These are phyloP conservation scores for Diabrotica balteata DNA, from an alignment of 2,888 invertebrate species.

Conservation along the genomic window DNA sequence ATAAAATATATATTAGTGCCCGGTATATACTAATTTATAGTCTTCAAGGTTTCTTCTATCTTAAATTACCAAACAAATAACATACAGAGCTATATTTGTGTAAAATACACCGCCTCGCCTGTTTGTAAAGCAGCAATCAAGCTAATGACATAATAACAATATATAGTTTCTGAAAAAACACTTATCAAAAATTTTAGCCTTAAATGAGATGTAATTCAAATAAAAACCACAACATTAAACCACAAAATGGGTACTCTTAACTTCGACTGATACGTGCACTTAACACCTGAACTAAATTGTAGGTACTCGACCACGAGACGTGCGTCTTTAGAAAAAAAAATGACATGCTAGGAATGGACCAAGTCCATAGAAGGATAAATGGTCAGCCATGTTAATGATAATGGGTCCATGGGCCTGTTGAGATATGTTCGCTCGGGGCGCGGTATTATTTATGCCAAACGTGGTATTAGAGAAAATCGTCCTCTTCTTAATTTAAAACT, in stretches of 20 bases:
- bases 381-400: slow-evolving; percentile 43
- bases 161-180: background rate
- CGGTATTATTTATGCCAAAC: slow-evolving; percentile 38
- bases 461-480: slow-evolving; percentile 39
- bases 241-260: slow-evolving; percentile 7
- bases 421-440: slow-evolving; percentile 44
- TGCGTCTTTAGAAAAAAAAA: slow-evolving; percentile 17
- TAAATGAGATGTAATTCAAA: background rate
- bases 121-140: too few relatives aligned
- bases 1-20: too few relatives aligned
- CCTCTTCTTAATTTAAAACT: slow-evolving; percentile 37
- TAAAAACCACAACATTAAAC: slow-evolving; percentile 5
- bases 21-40: too few relatives aligned
- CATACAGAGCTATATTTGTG: too few relatives aligned
- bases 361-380: slow-evolving; percentile 44
- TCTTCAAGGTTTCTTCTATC: too few relatives aligned
- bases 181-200: background rate
- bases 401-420: slow-evolving; percentile 45
- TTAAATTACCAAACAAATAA: too few relatives aligned
- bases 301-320: background rate
- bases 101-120: too few relatives aligned
- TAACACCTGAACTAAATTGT: slow-evolving; percentile 27
- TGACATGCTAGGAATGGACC: slow-evolving; percentile 6
- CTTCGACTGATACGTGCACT: slow-evolving; percentile 1
- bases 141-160: background rate